Evolutionary conservation across 2,113 vertebrate genomes (phyloP).

Genomic region (Erythrocercus mccallii): DNA sequence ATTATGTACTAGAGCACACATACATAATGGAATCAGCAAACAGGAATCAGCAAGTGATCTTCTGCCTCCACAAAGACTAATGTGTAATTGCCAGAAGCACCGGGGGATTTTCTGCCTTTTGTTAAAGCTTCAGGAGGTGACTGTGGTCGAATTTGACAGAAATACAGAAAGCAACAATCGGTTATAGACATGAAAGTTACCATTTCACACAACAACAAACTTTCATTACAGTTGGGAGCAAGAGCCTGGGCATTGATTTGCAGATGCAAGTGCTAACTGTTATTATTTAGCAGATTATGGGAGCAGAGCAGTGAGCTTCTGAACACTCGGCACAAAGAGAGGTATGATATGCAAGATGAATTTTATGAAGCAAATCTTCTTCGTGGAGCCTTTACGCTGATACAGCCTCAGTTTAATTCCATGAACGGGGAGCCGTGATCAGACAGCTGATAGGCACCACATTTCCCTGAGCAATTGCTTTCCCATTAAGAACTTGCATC

Average conservation of each 20-base stretch:
- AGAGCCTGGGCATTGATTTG: neutral
- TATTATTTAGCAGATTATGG: neutral
- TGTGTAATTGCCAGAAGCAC: constrained; percentile 41
- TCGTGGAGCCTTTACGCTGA: neutral
- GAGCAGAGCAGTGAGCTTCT: neutral
- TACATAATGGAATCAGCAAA: constrained; percentile 47
- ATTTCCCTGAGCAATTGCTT: neutral
- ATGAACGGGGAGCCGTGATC: neutral
- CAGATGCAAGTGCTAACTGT: neutral
- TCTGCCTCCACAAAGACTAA: neutral
- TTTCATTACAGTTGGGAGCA: neutral
- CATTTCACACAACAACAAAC: constrained; percentile 2
- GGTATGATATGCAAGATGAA: constrained; percentile 3
- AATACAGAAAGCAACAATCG: neutral
- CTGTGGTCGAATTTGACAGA: neutral
- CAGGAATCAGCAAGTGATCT: constrained; percentile 48
- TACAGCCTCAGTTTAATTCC: neutral
- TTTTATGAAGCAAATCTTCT: constrained; percentile 14
- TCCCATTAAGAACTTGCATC: neutral
- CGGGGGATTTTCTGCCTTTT: constrained; percentile 31
- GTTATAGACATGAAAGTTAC: neutral
- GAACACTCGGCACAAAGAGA: neutral
- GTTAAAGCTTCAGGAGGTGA: constrained; percentile 34
- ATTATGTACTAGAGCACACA: neutral
- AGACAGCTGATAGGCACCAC: neutral